A percentile compares a stretch with the other conserved stretches of the same genome.
Conservation (phyloP, 2,113 vertebrate genomes). For the Channa maculata region DNA sequence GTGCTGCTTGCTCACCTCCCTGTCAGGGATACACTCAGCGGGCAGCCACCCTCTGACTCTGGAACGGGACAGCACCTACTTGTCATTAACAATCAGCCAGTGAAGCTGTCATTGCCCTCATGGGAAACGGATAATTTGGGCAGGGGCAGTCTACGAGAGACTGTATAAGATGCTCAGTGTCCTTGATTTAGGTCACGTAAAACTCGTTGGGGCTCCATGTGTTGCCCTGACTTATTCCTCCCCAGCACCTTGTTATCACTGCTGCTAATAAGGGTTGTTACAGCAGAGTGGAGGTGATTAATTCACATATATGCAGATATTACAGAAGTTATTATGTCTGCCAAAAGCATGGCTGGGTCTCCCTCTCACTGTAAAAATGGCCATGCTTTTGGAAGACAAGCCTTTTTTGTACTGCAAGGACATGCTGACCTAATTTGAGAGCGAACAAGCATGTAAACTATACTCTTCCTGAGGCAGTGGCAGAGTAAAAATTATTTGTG, state of each 20-base stretch:
- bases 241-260: conserved; percentile 25
- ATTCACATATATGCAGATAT: conserved; percentile 66
- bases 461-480: conserved; percentile 55
- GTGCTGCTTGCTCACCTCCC: conserved; percentile 51
- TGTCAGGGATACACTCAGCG: conserved; percentile 54
- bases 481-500: conserved; percentile 52
- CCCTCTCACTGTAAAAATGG: conserved; percentile 52
- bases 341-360: conserved; percentile 58
- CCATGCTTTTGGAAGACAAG: conserved; percentile 68
- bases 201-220: conserved; percentile 1
- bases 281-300: conserved; percentile 41
- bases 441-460: conserved; percentile 80
- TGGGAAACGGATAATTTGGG: conserved; percentile 50
- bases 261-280: conserved; percentile 42
- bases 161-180: conserved; percentile 11
- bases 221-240: conserved; percentile 13
- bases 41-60: conserved; percentile 58
- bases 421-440: conserved; percentile 80
- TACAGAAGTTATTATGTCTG: conserved; percentile 34
- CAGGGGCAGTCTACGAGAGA: conserved; percentile 15
- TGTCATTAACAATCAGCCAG: conserved; percentile 72
- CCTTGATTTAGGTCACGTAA: conserved; percentile 57
- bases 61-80: conserved; percentile 36
- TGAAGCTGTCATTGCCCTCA: conserved; percentile 58
- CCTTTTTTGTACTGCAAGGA: conserved; percentile 76